Evolutionary conservation across 2,797 vertebrate species (phyloP).

Genomic region (Cirrhinus molitorella): DNA sequence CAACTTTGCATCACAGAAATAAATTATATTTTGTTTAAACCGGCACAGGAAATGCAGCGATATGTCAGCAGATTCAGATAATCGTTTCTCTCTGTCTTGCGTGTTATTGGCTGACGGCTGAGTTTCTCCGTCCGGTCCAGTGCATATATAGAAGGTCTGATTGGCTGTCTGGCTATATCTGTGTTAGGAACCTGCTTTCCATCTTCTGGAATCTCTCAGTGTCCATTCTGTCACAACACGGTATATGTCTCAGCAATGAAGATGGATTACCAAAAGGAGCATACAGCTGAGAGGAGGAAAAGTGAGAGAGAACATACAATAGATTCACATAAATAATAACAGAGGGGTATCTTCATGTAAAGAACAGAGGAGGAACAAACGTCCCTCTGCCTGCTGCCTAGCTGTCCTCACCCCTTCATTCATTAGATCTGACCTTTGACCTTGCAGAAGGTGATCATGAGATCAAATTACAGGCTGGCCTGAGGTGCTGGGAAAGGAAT

Average conservation of each 20-base stretch:
- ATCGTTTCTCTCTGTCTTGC: neutral
- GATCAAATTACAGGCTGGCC: constrained; percentile 65
- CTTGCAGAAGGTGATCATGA: constrained; percentile 72
- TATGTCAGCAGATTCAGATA: constrained; percentile 1
- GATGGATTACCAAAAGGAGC: constrained; percentile 76
- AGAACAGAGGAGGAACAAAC: neutral
- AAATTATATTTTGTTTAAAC: no score
- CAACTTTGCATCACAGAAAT: no score
- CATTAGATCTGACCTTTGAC: constrained; percentile 79
- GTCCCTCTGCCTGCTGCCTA: constrained; percentile 54
- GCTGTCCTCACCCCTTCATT: constrained; percentile 68
- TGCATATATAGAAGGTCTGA: constrained; percentile 59
- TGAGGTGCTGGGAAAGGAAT: constrained; percentile 71
- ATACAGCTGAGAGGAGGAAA: constrained; percentile 61
- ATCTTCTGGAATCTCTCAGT: constrained; percentile 70
- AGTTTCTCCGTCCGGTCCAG: constrained; percentile 23
- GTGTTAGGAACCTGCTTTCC: constrained; percentile 77
- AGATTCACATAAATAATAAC: constrained; percentile 18
- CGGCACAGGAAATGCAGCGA: neutral
- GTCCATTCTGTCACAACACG: constrained; percentile 82
- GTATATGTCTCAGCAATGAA: constrained; percentile 79
- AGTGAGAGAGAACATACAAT: constrained; percentile 21
- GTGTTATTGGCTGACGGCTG: constrained; percentile 31
- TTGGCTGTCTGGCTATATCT: constrained; percentile 74
- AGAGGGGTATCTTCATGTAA: constrained; percentile 7